A percentile compares a stretch with the other conserved stretches of the same genome.
These are phyloP conservation scores for Pammene fasciana DNA, from an alignment of 2,888 invertebrate genomes.

Conservation along the genomic window DNA sequence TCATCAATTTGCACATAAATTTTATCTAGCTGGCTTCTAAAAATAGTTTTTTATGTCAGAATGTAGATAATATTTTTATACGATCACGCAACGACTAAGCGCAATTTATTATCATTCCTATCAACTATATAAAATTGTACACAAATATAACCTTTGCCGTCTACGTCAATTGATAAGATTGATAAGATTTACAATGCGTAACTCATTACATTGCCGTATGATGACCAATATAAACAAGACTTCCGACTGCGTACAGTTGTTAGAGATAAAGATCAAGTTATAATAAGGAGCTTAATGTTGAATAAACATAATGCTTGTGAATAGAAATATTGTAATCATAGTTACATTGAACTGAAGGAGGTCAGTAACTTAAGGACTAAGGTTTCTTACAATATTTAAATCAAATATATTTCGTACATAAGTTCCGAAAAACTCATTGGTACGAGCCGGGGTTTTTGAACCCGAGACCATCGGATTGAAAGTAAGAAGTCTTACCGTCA, in stretches of 20 bases:
- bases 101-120: conserved; percentile 2
- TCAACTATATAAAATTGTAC: conserved; percentile 8
- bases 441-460: no score
- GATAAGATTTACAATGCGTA: not conserved
- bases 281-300: not conserved
- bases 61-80: conserved; percentile 21
- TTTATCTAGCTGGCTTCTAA: conserved; percentile 21
- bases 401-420: no score
- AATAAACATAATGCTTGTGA: not conserved
- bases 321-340: not conserved
- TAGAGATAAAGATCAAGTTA: not conserved
- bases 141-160: conserved; percentile 32
- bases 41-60: conserved; percentile 32
- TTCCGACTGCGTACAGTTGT: not conserved
- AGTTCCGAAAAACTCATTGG: no score
- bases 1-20: conserved; percentile 28
- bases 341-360: conserved; percentile 22
- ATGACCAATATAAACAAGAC: not conserved
- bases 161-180: conserved; percentile 34
- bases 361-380: conserved; percentile 22
- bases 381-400: conserved; percentile 1
- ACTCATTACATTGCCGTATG: not conserved
- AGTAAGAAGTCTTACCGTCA: no score
- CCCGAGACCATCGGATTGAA: no score
- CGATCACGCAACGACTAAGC: conserved; percentile 22